phyloP scores from a whole-genome alignment of 2,797 vertebrate species.

The Antrozous pallidus region DNA sequence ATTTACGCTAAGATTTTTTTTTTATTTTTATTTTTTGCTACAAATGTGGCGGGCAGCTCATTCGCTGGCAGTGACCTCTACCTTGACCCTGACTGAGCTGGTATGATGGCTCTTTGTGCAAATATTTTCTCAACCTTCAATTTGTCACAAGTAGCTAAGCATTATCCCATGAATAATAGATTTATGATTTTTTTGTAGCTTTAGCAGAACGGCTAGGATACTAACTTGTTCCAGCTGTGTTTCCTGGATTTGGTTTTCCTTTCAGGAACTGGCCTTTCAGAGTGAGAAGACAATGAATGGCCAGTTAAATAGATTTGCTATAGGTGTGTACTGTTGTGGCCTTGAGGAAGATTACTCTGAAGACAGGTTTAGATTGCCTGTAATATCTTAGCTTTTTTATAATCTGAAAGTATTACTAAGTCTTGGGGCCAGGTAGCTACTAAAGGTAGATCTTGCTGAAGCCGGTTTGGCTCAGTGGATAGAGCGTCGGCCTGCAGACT shows the following conservation, averaged over 20 bases:
- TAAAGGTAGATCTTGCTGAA: background rate
- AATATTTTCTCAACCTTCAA: constrained; percentile 73
- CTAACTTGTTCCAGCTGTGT: constrained; percentile 73
- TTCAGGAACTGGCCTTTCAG: constrained; percentile 22
- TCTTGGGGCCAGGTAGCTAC: background rate
- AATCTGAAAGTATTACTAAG: background rate
- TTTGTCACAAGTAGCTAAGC: constrained; percentile 73
- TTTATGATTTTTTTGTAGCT: constrained; percentile 67
- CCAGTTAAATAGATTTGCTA: background rate
- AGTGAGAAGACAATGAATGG: constrained; percentile 50
- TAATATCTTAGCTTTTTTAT: constrained; percentile 36
- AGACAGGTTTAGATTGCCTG: background rate
- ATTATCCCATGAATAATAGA: constrained; percentile 66
- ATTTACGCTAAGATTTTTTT: background rate
- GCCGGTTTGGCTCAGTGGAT: no score
- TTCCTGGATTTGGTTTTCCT: constrained; percentile 54
- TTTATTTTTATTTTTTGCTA: background rate
- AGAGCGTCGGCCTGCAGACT: no score
- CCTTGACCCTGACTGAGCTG: constrained; percentile 50
- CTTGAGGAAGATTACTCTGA: constrained; percentile 3
- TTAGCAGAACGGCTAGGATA: constrained; percentile 37
- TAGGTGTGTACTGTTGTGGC: background rate
- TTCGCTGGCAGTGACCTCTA: constrained; percentile 49
- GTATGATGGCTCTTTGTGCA: constrained; percentile 54
- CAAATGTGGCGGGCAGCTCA: constrained; percentile 8